Conservation (phyloP, 2,113 vertebrate genomes). For the Ictalurus punctatus region DNA sequence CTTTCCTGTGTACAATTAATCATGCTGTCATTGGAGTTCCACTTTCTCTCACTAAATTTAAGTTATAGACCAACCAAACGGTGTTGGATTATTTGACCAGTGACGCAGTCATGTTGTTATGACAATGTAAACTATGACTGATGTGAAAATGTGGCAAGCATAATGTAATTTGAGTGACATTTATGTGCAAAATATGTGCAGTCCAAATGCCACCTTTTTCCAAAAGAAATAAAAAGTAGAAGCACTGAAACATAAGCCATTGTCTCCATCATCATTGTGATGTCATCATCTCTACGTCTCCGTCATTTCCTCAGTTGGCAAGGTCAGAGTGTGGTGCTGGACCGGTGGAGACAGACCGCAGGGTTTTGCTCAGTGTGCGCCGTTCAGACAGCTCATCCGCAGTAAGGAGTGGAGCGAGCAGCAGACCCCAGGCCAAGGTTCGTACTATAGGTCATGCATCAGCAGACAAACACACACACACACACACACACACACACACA, state of each 20-base stretch:
- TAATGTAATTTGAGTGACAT: not conserved
- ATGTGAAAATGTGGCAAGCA: not conserved
- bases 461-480: constrained; percentile 30
- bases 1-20: not conserved
- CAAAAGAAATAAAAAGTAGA: not conserved
- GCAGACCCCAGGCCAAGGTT: constrained; percentile 63
- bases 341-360: constrained; percentile 39
- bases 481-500: constrained; percentile 12
- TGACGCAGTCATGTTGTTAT: not conserved
- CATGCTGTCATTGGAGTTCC: not conserved
- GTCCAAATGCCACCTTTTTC: not conserved
- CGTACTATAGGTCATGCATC: constrained; percentile 47
- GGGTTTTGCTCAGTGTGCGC: constrained; percentile 34
- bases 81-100: not conserved
- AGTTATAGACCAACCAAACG: not conserved
- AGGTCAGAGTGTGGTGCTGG: constrained; percentile 50
- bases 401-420: constrained; percentile 48
- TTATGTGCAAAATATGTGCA: not conserved
- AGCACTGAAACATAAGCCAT: not conserved
- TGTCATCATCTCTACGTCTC: constrained; percentile 8
- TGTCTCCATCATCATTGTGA: constrained; percentile 20
- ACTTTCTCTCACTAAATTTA: not conserved
- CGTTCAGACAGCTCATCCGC: constrained; percentile 51
- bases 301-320: constrained; percentile 49
- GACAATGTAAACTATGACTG: not conserved